phyloP scores from a whole-genome alignment of 2,113 vertebrate genomes.

The Morphnarchus princeps region DNA sequence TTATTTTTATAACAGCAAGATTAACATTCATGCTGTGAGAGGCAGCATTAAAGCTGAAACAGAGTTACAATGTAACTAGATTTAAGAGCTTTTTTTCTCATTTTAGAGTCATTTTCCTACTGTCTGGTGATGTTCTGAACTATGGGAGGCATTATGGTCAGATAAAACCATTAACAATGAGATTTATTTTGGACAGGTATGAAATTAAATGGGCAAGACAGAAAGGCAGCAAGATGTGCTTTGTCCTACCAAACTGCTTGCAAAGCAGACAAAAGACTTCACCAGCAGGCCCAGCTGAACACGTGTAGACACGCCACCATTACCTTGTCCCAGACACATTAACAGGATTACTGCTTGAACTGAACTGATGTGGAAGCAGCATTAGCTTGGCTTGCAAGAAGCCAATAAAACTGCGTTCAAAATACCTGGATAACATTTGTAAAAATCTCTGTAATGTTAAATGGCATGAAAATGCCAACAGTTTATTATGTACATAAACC shows the following conservation, averaged over 20 bases:
- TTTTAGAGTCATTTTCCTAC: neutral
- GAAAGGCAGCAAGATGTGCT: neutral
- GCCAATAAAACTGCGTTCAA: neutral
- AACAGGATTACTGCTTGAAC: neutral
- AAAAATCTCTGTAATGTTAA: neutral
- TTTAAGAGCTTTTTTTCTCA: neutral
- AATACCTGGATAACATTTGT: neutral
- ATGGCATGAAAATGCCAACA: neutral
- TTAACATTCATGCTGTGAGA: neutral
- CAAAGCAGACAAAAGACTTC: neutral
- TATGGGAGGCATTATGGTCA: neutral
- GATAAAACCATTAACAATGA: neutral
- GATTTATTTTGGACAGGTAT: neutral
- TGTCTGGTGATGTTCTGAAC: neutral
- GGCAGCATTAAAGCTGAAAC: neutral
- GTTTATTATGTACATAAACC: neutral
- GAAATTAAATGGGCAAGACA: neutral
- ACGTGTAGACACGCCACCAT: fast-evolving
- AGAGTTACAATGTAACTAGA: neutral
- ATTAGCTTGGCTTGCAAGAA: neutral
- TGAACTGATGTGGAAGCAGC: neutral
- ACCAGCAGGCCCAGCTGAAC: neutral
- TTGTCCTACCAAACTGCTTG: neutral
- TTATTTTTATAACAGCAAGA: neutral
- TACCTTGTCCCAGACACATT: neutral